Conservation (phyloP, 2,797 vertebrate genomes). For the Darevskia mixta region DNA sequence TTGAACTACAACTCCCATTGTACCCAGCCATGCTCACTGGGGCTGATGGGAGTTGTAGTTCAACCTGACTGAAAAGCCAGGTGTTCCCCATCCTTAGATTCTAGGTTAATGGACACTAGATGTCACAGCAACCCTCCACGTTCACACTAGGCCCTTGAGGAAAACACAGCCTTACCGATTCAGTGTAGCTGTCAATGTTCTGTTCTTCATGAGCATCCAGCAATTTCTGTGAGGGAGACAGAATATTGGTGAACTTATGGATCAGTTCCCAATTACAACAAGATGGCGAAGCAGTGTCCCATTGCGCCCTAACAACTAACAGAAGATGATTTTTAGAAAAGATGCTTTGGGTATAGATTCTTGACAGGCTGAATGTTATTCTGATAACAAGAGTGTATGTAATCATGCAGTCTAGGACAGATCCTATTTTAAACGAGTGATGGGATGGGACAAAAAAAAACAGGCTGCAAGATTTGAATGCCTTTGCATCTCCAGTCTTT, state of each 20-base stretch:
- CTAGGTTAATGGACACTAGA: neutral
- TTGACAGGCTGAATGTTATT: neutral
- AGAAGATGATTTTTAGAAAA: too few species aligned
- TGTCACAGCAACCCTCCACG: neutral
- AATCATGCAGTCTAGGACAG: too few species aligned
- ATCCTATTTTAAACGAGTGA: neutral
- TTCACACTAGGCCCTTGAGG: neutral
- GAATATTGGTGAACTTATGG: neutral
- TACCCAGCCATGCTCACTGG: neutral
- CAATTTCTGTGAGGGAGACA: conserved; percentile 83
- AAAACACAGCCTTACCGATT: conserved; percentile 82
- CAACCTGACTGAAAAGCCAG: neutral
- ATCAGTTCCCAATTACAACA: neutral
- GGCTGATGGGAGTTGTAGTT: too few species aligned
- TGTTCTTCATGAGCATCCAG: conserved; percentile 92
- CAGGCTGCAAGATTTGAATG: neutral
- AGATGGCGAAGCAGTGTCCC: neutral
- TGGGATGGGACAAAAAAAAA: neutral
- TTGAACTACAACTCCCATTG: neutral
- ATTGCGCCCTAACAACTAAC: neutral
- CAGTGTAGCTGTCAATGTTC: conserved; percentile 91
- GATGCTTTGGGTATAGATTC: neutral
- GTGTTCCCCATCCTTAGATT: neutral
- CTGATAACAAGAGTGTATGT: neutral
- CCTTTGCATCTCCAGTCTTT: neutral